Base-by-base conservation (phyloP, 2,888 invertebrate genomes). In the Ariolimax columbianus region DNA sequence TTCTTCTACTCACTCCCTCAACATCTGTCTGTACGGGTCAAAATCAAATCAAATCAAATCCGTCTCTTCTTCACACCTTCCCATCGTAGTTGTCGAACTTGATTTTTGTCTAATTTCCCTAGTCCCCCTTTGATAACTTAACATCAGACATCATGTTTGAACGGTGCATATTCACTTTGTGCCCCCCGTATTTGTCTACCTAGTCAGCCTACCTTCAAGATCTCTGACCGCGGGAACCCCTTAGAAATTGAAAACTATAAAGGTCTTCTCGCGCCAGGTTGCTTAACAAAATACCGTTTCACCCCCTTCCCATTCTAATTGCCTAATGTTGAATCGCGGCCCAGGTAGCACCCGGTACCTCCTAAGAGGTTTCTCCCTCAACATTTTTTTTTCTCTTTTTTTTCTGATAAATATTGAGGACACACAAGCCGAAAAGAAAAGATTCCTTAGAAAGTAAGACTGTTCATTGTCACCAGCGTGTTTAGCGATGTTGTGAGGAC, bases 401-500 rank as follows among this genome's bases (percentile, higher is more conserved):
- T 14, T n/a, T n/a, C n/a, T 23, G 3, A 73, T 7, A 73, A 72
- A 17, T 33, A 2, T 38, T 47, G 30, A 43, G 47, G 26, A 78
- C 17, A 59, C 36, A 77, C 55, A 59, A 78, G 36, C n/a, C 6
- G 68, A 40, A 17, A 26, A 30, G 43, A 79, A 68, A 79, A 68
- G 66, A 43, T 40, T 68, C 66, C 19, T 68, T 66, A 30, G 66
- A 79, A 79, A 79, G 79, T 79, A 78, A 78, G 59, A 30, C 33
- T 59, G 26, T n/a, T 43, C 66, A 79, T 79, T 79, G 79, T 79
- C 19, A 26, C 30, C 6, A 7, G 43, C 36, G 30, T 79, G 79
- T 68, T 79, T 68, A 33, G n/a, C 19, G 23, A 4, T 26, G 63
- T 38, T 30, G 66, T 11, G 26, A 19, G 63, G 14, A 38, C 19